Base-by-base conservation (phyloP, 2,113 vertebrate species). In the Ailuropoda melanoleuca region DNA sequence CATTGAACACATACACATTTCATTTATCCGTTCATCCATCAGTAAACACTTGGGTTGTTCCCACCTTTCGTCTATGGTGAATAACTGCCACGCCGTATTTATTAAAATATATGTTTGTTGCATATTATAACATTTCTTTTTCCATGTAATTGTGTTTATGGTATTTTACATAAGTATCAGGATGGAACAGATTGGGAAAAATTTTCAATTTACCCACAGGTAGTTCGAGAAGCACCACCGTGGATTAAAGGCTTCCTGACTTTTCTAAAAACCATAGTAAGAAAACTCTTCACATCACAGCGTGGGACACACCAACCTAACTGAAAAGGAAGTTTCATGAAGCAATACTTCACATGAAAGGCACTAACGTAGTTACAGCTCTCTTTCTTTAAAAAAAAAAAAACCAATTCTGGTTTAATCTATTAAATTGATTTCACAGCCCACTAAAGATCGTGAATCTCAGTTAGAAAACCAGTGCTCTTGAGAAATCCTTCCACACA, bases 341-440 rank as follows among this genome's bases (percentile, higher is more conserved):
- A 91, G 43, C 70, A 29, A 70, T n/a, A 68, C 29, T 87, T 43
- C 12, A 34, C 23, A 14, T 21, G 39, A 94, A 86, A 64, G 46
- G 34, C 7, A 43, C 46, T 66, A 31, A 62, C 13, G 26, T 58
- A 17, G 24, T 85, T 64, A 70, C 10, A 77, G 31, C 29, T 89
- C 43, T 82, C 12, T 58, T 64, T 77, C 17, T 7, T 48, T 75
- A 1, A 75, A 75, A 75, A 75, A 56, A 56, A 53, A 56, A 56
- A 43, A 26, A 90, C 4, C 43, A 66, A 66, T 37, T 4, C 13
- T 96, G 62, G 70, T n/a, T 84, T 43, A 62, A 66, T 83, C 72
- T 93, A 91, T 86, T 95, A 80, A 87, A 92, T 87, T 75, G 70
- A 96, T 96, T 93, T 85, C 60, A 74, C 53, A 88, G 90, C 12